phyloP scores from a whole-genome alignment of 2,888 invertebrate genomes.

The Schizaphis graminum region DNA sequence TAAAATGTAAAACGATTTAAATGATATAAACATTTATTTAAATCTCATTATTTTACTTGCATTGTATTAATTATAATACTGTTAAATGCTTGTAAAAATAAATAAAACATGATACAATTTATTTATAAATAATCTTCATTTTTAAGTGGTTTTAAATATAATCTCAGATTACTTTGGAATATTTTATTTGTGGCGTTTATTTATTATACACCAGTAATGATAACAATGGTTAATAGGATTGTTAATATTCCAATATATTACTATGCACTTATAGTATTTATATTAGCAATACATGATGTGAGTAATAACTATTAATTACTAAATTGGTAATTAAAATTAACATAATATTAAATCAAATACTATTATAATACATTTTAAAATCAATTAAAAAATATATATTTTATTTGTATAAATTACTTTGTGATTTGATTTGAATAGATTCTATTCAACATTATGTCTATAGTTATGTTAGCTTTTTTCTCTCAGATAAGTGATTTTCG shows the following conservation, averaged over 20 bases:
- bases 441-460: constrained; percentile 95
- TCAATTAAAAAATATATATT: background rate
- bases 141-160: background rate
- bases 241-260: constrained; percentile 12
- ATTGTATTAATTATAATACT: background rate
- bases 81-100: background rate
- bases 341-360: background rate
- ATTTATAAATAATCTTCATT: background rate
- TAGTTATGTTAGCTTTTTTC: constrained; percentile 97
- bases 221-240: background rate
- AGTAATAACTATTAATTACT: background rate
- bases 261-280: background rate
- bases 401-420: background rate
- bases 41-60: background rate
- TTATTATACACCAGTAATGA: constrained; percentile 18
- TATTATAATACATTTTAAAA: background rate
- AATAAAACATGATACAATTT: background rate
- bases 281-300: background rate
- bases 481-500: constrained; percentile 96
- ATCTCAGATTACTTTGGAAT: constrained; percentile 25
- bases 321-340: background rate
- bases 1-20: too few relatives aligned
- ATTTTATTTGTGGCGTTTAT: background rate
- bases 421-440: constrained; percentile 75
- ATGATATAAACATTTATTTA: too few relatives aligned